Evolutionary conservation across 1,140 invertebrate species (phyloP), one percentile per base, ranked within the genome.

Genomic region (Tenebrio molitor): DNA sequence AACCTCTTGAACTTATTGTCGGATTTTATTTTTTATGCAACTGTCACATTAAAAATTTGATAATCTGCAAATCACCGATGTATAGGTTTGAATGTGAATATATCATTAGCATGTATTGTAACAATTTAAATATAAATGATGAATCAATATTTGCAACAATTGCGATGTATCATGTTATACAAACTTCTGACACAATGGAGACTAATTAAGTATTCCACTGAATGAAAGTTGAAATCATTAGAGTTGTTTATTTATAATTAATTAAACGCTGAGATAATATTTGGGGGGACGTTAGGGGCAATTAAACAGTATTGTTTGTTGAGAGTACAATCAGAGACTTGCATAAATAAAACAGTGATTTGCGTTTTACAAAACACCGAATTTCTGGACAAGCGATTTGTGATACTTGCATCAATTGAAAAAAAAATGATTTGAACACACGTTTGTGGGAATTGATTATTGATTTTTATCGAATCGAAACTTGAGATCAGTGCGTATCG

Each of bases 181-280:
- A 25, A 46, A 29, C 50, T 58, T 58, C 3, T 12, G 14, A 29
- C 29, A 58, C 50, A 12, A 29, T 58, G 23, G 23, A 15, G 50
- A 29, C 23, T 58, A 58, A 58, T 58, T 58, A 58, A 58, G 23
- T 58, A 58, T 58, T 58, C 23, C 23, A 21, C 2, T 21, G 50
- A 15, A 33, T 33, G 17, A 46, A 46, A 46, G 3, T 46, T 46
- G 2, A 15, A 19, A 16, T 58, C 50, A 29, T 58, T 58, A 58
- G 12, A 14, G 50, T 58, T 58, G 23, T 58, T 58, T 58, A 58
- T 58, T 58, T 15, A 29, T 58, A 58, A 58, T 58, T 58, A 29
- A 58, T 58, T 29, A 58, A 58, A 15, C 23, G 50, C 23, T 58
- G 50, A 58, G 12, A 58, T 58, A 29, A 25, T 58, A 58, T 58